Base-by-base conservation (phyloP, 2,797 vertebrate genomes). In the Megaceryle alcyon region DNA sequence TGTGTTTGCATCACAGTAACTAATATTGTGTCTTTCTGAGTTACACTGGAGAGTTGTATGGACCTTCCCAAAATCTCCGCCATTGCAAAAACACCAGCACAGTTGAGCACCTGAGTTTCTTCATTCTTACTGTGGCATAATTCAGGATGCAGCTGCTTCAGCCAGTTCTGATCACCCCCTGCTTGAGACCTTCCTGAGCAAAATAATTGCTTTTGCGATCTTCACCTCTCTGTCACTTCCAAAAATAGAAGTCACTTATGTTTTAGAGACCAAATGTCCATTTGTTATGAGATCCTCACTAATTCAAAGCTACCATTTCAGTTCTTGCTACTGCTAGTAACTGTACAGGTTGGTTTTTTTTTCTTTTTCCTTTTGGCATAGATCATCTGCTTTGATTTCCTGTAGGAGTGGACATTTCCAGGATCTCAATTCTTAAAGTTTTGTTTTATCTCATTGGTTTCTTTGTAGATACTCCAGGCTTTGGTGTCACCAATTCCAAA, bases 401-500 rank as follows among this genome's bases (percentile, higher is more conserved):
- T 68, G 33, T 70, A 63, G 13, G 29, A 82, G 13, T 60, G 31
- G 64, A 75, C 53, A n/a, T 26, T 77, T 64, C 71, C 41, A 91
- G 31, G 15, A 71, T 57, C 25, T 92, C 31, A 25, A 14, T 65
- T 81, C 57, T 92, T 82, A 63, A 70, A 86, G 39, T 18, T 59
- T 77, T 84, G 7, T 7, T 94, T 71, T 82, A 60, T 35, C 9
- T 92, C 39, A 23, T 53, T 59, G 77, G 3, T 64, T 93, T 93
- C 77, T 93, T 73, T 88, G 71, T 73, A 77, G 59, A 35, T 56
- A 26, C 1, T 6, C 60, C 48, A 86, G 59, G 48, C 31, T 79
- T 76, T 37, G 70, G 14, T 83, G 37, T 71, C 49, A 76, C 72
- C 37, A 15, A 22, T 83, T 92, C 70, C n/a, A 92, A 70, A 63